Conservation (phyloP, 2,113 vertebrate species). For the Riparia riparia region DNA sequence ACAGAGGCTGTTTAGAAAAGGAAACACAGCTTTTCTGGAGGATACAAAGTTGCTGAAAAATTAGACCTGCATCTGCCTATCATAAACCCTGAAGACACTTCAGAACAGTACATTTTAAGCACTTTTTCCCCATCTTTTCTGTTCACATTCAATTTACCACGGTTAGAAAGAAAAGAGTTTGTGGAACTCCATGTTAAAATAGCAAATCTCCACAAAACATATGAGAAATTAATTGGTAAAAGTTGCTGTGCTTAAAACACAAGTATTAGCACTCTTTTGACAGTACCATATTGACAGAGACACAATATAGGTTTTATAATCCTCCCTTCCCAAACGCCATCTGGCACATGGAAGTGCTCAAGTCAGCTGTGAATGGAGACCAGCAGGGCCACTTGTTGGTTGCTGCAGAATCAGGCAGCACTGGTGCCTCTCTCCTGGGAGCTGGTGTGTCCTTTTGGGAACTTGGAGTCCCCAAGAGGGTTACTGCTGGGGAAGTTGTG, state of each 20-base stretch:
- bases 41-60: neutral
- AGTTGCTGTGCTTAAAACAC: neutral
- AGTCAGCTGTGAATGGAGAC: neutral
- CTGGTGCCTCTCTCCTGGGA: rapidly evolving
- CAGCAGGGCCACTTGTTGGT: rapidly evolving
- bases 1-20: neutral
- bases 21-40: neutral
- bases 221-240: neutral
- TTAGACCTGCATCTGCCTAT: neutral
- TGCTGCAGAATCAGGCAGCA: neutral
- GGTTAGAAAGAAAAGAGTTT: neutral
- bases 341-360: rapidly evolving
- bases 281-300: neutral
- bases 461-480: neutral
- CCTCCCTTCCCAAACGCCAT: neutral
- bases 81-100: neutral
- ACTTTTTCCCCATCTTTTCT: neutral
- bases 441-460: rapidly evolving
- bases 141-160: neutral
- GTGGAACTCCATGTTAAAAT: neutral
- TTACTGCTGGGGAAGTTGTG: neutral
- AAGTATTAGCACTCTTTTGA: neutral
- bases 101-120: neutral
- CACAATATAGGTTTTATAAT: rapidly evolving
- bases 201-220: neutral